Evolutionary conservation across 2,888 invertebrate species (phyloP), one percentile per base, ranked within the genome.

Genomic region (Mylabris sibirica): DNA sequence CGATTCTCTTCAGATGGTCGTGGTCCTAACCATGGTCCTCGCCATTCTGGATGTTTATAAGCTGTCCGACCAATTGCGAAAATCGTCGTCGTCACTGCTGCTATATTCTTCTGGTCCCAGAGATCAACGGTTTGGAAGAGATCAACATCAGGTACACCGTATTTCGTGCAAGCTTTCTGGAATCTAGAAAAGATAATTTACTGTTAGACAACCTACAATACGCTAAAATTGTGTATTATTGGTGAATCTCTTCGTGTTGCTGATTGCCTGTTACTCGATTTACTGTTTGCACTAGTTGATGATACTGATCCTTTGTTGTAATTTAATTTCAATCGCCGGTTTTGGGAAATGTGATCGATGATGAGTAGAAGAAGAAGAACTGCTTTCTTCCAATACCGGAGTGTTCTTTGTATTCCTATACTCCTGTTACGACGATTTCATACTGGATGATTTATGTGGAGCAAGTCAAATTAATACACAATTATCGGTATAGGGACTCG

Each of bases 51-150:
- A 83, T 95, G 94, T 80, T 88, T 92, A 86, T 94, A 92, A 0
- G 93, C 91, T 90, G 95, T 93, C 80, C 96, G 91, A 68, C 95
- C 97, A 74, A 97, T 88, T 17, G 97, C 94, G 80, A 93, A 93
- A 78, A 97, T 92, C 63, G 95, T 95, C 79, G 92, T 91, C 64
- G 97, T 93, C 61, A 97, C 97, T 67, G 93, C 90, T 41, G 92
- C 90, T 74, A 97, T 94, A 84, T 97, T 97, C 85, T 95, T 95
- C 80, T 90, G 90, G 83, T 97, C 97, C 89, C 94, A 96, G 34
- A 98, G 88, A 81, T 97, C 97, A 0, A 95, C 95, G 1, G 97
- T 94, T 86, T 96, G 95, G 88, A 97, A 97, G 12, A 94, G 88
- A 82, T 97, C 97, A 0, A 91, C 90, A 76, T 94, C 94, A 6